These are phyloP conservation scores for silkworm (Bombyx mori) DNA, from an alignment of 1,140 invertebrate species.

Conservation along the genomic window DNA sequence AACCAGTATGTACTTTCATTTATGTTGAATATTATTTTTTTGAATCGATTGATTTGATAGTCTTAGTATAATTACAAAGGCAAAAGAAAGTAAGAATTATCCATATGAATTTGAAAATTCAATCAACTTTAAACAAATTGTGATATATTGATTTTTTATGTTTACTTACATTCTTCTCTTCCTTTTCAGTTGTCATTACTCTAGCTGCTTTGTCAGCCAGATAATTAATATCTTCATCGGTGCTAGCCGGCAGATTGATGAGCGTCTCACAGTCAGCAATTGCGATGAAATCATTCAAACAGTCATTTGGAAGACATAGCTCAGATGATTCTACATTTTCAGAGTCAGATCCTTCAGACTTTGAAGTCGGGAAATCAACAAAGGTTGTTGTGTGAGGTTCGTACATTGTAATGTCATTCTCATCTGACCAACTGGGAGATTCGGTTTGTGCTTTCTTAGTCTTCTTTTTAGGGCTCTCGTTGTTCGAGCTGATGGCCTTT, in stretches of 20 bases:
- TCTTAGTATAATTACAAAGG: background rate
- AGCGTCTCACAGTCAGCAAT: conserved; percentile 53
- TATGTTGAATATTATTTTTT: background rate
- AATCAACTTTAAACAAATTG: no score
- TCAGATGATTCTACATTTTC: conserved; percentile 59
- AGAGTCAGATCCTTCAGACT: conserved; percentile 58
- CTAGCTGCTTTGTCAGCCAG: conserved; percentile 56
- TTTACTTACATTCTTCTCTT: conserved; percentile 19
- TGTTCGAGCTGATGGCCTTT: conserved; percentile 46
- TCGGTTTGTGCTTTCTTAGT: conserved; percentile 41
- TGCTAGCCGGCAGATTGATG: conserved; percentile 36
- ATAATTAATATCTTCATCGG: conserved; percentile 53
- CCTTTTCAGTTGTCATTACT: conserved; percentile 58
- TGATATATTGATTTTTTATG: no score
- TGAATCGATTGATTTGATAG: background rate
- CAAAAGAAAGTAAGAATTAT: background rate
- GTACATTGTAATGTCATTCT: conserved; percentile 67
- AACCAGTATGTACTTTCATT: no score
- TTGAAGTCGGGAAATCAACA: conserved; percentile 42
- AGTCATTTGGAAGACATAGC: conserved; percentile 60
- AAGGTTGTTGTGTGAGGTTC: conserved; percentile 60
- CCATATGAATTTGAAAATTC: no score
- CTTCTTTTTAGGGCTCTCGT: conserved; percentile 56
- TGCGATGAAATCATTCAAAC: conserved; percentile 62
- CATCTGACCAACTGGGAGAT: conserved; percentile 40